Conservation (phyloP, 1,140 invertebrate species). For the Calycopis cecrops region DNA sequence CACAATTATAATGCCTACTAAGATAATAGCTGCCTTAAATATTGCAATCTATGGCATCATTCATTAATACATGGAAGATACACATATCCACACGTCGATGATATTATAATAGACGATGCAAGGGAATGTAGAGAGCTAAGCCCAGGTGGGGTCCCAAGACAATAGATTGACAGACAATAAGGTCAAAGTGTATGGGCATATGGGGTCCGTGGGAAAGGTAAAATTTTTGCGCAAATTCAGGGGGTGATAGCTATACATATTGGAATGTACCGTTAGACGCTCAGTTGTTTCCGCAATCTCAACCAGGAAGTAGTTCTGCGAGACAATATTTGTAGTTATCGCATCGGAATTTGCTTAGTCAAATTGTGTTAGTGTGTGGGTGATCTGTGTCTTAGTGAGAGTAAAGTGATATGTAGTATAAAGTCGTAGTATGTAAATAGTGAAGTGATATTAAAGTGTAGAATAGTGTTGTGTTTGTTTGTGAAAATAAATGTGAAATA, state of each 20-base stretch:
- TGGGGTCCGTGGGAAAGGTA: constrained; percentile 42
- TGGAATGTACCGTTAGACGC: constrained; percentile 35
- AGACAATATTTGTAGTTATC: not conserved
- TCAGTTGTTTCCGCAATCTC: constrained; percentile 50
- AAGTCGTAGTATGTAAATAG: no score
- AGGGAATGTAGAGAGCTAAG: no score
- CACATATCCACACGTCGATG: no score
- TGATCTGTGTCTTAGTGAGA: constrained; percentile 5
- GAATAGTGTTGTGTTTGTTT: no score
- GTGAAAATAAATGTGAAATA: no score
- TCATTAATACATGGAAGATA: no score
- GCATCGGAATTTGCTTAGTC: not conserved
- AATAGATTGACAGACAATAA: constrained; percentile 54
- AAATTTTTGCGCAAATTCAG: constrained; percentile 29
- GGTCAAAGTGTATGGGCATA: constrained; percentile 54
- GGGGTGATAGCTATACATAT: constrained; percentile 59
- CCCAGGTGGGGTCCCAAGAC: constrained; percentile 29
- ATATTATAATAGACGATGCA: no score
- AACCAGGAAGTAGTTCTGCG: constrained; percentile 51
- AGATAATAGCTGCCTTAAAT: no score
- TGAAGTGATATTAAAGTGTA: no score
- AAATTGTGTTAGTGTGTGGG: not conserved
- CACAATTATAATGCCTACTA: no score
- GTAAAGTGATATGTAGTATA: not conserved
- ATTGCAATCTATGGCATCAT: no score